Evolutionary conservation across 2,888 invertebrate species (phyloP), one percentile per base, ranked within the genome.

Genomic region (Itoplectis maculator): DNA sequence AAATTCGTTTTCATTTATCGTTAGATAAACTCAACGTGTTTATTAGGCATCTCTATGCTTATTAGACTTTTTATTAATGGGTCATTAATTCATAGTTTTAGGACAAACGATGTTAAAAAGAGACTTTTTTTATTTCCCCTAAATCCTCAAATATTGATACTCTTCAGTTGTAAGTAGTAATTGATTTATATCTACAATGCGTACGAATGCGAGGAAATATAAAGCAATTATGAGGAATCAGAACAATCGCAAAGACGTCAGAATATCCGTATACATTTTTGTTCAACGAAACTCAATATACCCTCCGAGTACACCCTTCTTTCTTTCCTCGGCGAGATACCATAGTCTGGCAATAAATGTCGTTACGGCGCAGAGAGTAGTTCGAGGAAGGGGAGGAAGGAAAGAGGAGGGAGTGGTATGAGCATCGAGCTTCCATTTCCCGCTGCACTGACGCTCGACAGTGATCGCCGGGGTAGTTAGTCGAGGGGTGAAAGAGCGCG

Each of bases 341-440:
- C 5, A 54, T 45, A 47, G 81, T 76, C 77, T 63, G 54, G 83
- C 81, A 84, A 87, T 86, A 87, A 88, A 85, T 87, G 86, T 86
- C 84, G 79, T 72, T 76, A 79, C 82, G 80, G 85, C 87, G 85
- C 86, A 86, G 86, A 86, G 85, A 79, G 77, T 72, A 42, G 37
- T 2, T 69, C 78, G 76, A 70, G 77, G 65, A 86, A 84, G 82
- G 87, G 87, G n/a, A n/a, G n/a, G n/a, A n/a, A n/a, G n/a, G n/a
- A n/a, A n/a, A n/a, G n/a, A n/a, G n/a, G n/a, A n/a, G n/a, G 13
- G 86, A 82, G 87, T 85, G 77, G 83, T 15, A 45, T 15, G 68
- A 45, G 75, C 83, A 83, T 61, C 83, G 79, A 83, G 85, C 85
- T 87, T 88, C 87, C 85, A 87, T 84, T 82, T 79, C 72, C 79